A percentile compares a stretch with the other conserved stretches of the same genome.
These are phyloP conservation scores for Chrysomela aeneicollis DNA, from an alignment of 2,888 invertebrate genomes.

Conservation along the genomic window DNA sequence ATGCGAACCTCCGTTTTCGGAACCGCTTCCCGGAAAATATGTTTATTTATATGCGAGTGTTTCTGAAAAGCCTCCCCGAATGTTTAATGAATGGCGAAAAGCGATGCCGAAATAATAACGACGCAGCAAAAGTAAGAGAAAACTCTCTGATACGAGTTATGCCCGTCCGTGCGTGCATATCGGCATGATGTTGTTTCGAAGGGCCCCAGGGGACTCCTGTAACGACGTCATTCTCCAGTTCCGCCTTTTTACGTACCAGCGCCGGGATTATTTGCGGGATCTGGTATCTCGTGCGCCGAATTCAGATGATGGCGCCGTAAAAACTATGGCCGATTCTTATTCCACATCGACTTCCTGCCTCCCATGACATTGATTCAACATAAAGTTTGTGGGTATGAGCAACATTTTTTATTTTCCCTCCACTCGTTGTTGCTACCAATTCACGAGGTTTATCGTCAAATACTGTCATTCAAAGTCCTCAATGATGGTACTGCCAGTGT, in stretches of 20 bases:
- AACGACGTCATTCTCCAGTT: background rate
- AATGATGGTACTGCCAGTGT: no score
- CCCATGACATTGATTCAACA: background rate
- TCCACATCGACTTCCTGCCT: background rate
- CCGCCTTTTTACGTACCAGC: background rate
- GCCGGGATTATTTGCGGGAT: slow-evolving; percentile 1
- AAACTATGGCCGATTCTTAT: background rate
- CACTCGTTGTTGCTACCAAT: no score
- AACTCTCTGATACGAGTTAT: slow-evolving; percentile 4
- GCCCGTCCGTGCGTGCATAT: slow-evolving; percentile 2
- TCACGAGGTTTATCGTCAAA: no score
- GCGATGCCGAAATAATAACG: slow-evolving; percentile 27
- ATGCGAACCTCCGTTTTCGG: background rate
- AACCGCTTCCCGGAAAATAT: slow-evolving; percentile 27
- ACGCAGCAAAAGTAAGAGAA: slow-evolving; percentile 3
- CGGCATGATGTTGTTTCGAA: slow-evolving; percentile 5
- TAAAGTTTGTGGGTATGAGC: background rate
- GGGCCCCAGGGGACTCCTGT: background rate
- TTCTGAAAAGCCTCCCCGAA: slow-evolving; percentile 30
- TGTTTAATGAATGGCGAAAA: slow-evolving; percentile 30
- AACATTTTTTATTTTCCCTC: background rate
- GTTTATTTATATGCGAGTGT: slow-evolving; percentile 30
- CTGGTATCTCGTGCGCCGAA: background rate
- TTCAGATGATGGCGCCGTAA: background rate
- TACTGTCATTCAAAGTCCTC: no score